Evolutionary conservation across 2,888 invertebrate species (phyloP).

Genomic region (Thymelicus acteon): DNA sequence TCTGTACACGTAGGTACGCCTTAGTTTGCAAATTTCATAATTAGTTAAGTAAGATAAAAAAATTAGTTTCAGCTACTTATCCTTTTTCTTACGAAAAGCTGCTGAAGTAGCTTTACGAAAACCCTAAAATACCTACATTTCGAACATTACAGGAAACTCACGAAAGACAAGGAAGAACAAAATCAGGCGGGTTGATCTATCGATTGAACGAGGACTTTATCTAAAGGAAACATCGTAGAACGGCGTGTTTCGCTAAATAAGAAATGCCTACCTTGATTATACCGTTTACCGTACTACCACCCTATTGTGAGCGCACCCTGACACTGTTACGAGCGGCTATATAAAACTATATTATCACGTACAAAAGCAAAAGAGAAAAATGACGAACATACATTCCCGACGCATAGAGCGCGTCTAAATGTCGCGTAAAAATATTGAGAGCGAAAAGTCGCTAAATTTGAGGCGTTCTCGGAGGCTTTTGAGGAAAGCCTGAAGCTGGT

Average conservation of each 20-base stretch:
- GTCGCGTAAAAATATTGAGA: constrained; percentile 79
- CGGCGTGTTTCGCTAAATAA: constrained; percentile 64
- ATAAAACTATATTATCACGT: constrained; percentile 63
- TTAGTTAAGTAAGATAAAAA: too few species aligned
- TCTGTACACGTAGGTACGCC: too few species aligned
- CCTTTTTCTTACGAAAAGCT: too few species aligned
- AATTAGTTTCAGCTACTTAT: too few species aligned
- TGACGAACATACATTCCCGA: constrained; percentile 59
- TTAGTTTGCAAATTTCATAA: too few species aligned
- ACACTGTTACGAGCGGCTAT: constrained; percentile 56
- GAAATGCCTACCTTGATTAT: constrained; percentile 63
- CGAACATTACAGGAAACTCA: constrained; percentile 3
- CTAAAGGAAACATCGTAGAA: constrained; percentile 46
- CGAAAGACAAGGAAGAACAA: constrained; percentile 16
- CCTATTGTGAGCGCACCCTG: constrained; percentile 53
- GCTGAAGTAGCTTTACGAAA: not conserved
- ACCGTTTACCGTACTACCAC: constrained; percentile 57
- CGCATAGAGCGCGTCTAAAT: constrained; percentile 66
- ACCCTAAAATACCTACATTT: not conserved
- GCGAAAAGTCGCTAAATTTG: constrained; percentile 83
- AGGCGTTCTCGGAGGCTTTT: constrained; percentile 80
- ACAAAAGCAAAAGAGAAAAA: constrained; percentile 57
- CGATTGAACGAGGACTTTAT: constrained; percentile 42
- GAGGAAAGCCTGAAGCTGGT: constrained; percentile 78
- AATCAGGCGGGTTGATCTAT: constrained; percentile 39